Conservation (phyloP, 2,888 invertebrate species). For the Athalia rosae region DNA sequence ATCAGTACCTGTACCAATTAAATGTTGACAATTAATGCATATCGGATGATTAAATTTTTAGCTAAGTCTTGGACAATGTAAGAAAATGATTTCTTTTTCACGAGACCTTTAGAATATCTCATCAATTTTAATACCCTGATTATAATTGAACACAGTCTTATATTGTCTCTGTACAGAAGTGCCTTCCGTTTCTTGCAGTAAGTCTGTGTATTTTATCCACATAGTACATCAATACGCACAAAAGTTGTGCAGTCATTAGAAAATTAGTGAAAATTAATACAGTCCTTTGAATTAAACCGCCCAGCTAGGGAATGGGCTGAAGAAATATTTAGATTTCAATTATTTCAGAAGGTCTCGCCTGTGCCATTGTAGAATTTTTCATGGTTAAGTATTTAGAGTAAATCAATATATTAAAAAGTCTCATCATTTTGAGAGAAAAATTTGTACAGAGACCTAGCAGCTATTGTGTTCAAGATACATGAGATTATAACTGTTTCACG, state of each 20-base stretch:
- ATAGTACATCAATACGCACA: too few species aligned
- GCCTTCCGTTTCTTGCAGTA: slow-evolving; percentile 3
- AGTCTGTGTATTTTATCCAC: neutral
- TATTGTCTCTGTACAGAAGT: neutral
- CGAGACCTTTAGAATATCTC: too few species aligned
- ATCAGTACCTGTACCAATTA: too few species aligned
- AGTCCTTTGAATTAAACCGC: too few species aligned
- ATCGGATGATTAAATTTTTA: too few species aligned
- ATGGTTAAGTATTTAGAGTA: neutral
- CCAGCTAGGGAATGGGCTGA: neutral
- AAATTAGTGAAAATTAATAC: too few species aligned
- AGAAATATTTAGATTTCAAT: slow-evolving; percentile 19
- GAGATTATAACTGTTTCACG: slow-evolving; percentile 29
- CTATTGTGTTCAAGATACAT: slow-evolving; percentile 22
- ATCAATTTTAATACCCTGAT: too few species aligned
- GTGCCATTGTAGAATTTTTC: slow-evolving; percentile 2
- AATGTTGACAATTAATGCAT: too few species aligned
- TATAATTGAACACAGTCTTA: too few species aligned
- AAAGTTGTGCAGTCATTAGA: too few species aligned
- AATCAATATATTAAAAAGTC: neutral
- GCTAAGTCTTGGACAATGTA: too few species aligned
- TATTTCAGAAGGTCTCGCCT: slow-evolving; percentile 1
- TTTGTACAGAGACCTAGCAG: neutral
- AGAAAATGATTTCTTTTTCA: too few species aligned
- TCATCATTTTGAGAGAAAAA: neutral